phyloP scores from a whole-genome alignment of 2,797 vertebrate genomes.

The Atherinosoma microstoma region DNA sequence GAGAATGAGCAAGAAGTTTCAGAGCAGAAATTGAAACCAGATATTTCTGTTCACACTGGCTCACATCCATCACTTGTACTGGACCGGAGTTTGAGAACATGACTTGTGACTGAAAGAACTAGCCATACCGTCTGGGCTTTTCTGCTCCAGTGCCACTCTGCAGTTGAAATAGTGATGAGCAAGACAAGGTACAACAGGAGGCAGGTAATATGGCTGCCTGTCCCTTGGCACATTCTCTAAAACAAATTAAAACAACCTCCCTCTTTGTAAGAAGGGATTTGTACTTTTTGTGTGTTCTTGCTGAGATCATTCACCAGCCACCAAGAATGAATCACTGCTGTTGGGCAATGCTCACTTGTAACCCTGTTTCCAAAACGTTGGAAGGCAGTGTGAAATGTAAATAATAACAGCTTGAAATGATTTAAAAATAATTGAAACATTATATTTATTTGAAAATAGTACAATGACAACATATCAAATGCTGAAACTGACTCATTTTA shows the following conservation, averaged over 20 bases:
- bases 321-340: conserved; percentile 45
- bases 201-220: conserved; percentile 20
- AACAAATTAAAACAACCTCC: conserved; percentile 43
- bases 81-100: conserved; percentile 62
- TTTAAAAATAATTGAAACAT: neutral
- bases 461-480: conserved; percentile 7
- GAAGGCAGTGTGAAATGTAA: conserved; percentile 5
- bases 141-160: conserved; percentile 30
- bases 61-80: conserved; percentile 62
- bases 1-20: conserved; percentile 62
- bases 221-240: conserved; percentile 38
- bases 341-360: conserved; percentile 25
- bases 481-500: neutral
- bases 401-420: conserved; percentile 25
- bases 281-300: conserved; percentile 10
- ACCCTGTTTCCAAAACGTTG: neutral
- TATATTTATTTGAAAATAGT: conserved; percentile 3
- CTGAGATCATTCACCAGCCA: conserved; percentile 56
- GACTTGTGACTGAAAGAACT: conserved; percentile 58
- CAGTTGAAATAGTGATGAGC: conserved; percentile 23
- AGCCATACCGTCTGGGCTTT: conserved; percentile 54
- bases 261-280: conserved; percentile 32
- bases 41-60: conserved; percentile 73
- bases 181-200: conserved; percentile 34
- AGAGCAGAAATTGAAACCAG: conserved; percentile 75